Base-by-base conservation (phyloP, 2,888 invertebrate genomes). In the Cryptosula pallasiana region DNA sequence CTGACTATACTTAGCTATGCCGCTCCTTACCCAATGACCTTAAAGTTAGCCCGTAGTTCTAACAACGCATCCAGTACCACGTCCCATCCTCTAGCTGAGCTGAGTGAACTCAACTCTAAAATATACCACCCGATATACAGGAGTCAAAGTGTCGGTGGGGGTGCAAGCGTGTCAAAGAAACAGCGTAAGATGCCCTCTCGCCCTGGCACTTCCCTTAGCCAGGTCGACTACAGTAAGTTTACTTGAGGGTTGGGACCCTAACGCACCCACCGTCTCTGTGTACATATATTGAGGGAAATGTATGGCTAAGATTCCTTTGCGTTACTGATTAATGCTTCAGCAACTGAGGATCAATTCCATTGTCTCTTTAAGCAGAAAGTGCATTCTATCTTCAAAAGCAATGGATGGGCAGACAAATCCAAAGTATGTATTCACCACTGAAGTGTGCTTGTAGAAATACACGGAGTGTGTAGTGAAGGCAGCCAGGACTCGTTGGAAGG, bases 1-100 rank as follows among this genome's bases (percentile, higher is more conserved):
- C 87, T 94, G 71, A 91, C 92, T 1, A 92, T 95, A 75, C 86
- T 95, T 57, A 93, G 93, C 75, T 92, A 94, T 76, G 94, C 94
- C 3, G 94, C 94, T 55, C 94, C 95, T 0, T 95, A 95, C 81
- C 83, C 83, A 1, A 82, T 83, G 23, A 90, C 34, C 13, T 27
- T 63, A 34, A 9, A 63, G 34, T 34, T 63, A 27, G 63, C 63
- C 34, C 63, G 63, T 32, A 5, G 63, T 27, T 63, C 63, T 32
- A 34, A 20, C 20, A 27, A 20, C 2, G 2, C 16, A 2, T 9
- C 34, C 2, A 13, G 32, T 27, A 9, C 16, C 3, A 34, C 13
- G 20, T 9, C 63, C 13, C 20, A 27, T n/a, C 34, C 63, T 32
- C 25, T 27, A 9, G 25, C 16, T 5, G 63, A 63, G n/a, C 63